phyloP scores from a whole-genome alignment of 2,797 vertebrate genomes.

The Anisognathus igniventris region DNA sequence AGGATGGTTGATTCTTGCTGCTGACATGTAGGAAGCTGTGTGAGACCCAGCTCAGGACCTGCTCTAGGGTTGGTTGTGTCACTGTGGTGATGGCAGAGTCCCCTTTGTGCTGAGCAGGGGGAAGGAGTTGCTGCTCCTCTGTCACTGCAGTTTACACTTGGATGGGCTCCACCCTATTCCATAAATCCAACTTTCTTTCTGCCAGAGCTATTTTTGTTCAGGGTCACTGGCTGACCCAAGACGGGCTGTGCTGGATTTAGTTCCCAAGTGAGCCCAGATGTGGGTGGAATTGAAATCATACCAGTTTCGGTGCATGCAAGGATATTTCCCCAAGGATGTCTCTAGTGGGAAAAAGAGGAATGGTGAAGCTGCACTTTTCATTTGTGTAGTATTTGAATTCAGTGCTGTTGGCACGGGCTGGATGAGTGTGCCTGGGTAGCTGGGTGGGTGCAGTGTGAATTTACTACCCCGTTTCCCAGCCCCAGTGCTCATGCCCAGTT shows the following conservation, averaged over 20 bases:
- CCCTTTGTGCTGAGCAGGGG: neutral
- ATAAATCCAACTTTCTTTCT: constrained; percentile 62
- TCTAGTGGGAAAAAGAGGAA: constrained; percentile 8
- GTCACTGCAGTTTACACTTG: neutral
- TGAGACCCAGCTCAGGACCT: neutral
- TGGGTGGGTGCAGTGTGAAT: neutral
- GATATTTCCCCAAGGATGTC: constrained; percentile 28
- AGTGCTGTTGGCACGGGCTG: neutral
- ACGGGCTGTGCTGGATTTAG: constrained; percentile 65
- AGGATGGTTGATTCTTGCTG: neutral
- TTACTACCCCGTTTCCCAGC: neutral
- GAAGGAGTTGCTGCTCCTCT: neutral
- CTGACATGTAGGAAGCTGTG: rapidly evolving
- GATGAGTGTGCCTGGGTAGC: neutral
- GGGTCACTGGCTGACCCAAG: constrained; percentile 73
- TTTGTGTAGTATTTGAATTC: neutral
- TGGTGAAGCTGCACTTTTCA: neutral
- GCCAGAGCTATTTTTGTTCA: constrained; percentile 70
- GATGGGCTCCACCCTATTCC: constrained; percentile 62
- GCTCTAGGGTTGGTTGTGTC: neutral
- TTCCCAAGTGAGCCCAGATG: constrained; percentile 72
- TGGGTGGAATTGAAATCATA: constrained; percentile 38
- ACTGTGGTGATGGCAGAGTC: neutral
- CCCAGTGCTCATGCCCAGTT: rapidly evolving
- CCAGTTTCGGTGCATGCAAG: neutral